Evolutionary conservation across 2,888 invertebrate species (phyloP).

Genomic region (Malacosoma neustria): DNA sequence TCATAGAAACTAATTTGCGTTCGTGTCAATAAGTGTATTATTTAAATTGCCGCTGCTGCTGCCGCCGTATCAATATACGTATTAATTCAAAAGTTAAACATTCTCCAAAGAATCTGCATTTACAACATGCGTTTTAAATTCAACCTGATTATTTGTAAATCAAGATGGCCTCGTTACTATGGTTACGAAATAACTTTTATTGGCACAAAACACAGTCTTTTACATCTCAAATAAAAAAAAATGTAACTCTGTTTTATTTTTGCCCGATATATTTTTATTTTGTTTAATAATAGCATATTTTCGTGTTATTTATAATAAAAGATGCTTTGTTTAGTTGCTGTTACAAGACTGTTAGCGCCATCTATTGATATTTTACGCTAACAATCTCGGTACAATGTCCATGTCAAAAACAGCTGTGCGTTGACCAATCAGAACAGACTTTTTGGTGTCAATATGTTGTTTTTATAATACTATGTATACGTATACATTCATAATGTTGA

Average conservation of each 20-base stretch:
- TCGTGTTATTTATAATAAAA: not conserved
- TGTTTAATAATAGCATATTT: not conserved
- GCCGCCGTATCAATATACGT: no score
- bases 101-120: no score
- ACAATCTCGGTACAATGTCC: not conserved
- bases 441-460: slow-evolving; percentile 41
- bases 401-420: not conserved
- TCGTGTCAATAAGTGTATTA: no score
- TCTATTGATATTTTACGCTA: not conserved
- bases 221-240: not conserved
- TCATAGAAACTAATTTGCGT: no score
- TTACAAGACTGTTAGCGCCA: not conserved
- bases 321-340: not conserved
- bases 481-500: slow-evolving; percentile 44
- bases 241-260: not conserved
- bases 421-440: slow-evolving; percentile 41
- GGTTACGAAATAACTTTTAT: not conserved
- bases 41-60: no score
- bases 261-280: not conserved
- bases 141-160: not conserved
- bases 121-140: not conserved
- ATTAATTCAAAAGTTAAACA: no score
- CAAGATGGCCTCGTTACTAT: not conserved
- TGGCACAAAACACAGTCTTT: not conserved
- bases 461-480: slow-evolving; percentile 32